Evolutionary conservation across 2,888 invertebrate genomes (phyloP).

Genomic region (Andrena haemorrhoa): DNA sequence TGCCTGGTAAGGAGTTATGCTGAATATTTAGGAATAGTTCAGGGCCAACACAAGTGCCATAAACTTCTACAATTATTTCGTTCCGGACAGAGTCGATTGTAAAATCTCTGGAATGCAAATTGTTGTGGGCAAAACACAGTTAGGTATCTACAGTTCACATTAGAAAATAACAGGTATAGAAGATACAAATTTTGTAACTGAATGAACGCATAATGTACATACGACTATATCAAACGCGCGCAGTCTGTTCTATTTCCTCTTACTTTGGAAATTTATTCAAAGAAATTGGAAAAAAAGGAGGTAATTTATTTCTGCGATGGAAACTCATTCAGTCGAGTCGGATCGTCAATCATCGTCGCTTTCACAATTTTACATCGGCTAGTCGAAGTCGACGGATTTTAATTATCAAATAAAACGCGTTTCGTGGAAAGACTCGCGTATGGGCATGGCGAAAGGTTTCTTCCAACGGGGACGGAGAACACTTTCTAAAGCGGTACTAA

Average conservation of each 20-base stretch:
- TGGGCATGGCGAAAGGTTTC: constrained; percentile 18
- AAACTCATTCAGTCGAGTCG: not conserved
- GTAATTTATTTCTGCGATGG: not conserved
- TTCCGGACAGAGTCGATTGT: too few species aligned
- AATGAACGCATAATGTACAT: not conserved
- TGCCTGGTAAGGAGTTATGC: too few species aligned
- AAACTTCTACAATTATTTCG: too few species aligned
- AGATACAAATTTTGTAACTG: not conserved
- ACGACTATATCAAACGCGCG: not conserved
- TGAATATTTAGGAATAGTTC: too few species aligned
- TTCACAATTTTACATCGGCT: constrained; percentile 4
- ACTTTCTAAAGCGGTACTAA: constrained; percentile 50
- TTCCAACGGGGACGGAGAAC: constrained; percentile 14
- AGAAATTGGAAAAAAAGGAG: too few species aligned
- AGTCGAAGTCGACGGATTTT: constrained; percentile 1
- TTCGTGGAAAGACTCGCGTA: constrained; percentile 28
- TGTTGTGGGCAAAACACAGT: too few species aligned
- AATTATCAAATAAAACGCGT: constrained; percentile 39
- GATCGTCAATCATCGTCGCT: not conserved
- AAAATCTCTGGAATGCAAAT: too few species aligned
- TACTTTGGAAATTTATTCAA: constrained; percentile 3
- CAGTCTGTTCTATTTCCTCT: not conserved
- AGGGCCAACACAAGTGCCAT: too few species aligned
- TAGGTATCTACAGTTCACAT: too few species aligned
- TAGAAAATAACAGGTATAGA: too few species aligned